phyloP scores from a whole-genome alignment of 1,140 invertebrate genomes.

The Nixonia krombeini region DNA sequence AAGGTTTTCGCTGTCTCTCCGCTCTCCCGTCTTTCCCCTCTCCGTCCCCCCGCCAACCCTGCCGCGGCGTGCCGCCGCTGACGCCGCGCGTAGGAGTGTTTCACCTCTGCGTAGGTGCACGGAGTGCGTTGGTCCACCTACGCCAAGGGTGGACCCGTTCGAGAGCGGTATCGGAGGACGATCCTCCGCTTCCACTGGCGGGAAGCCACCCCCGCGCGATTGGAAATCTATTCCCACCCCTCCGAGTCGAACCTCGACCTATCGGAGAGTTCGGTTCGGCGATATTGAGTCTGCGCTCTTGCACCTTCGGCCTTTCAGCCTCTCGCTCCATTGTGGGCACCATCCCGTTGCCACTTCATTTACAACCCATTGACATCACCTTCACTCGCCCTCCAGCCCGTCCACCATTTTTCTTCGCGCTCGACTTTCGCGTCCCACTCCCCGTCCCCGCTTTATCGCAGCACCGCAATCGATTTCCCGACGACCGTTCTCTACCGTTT shows the following conservation, averaged over 20 bases:
- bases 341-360: slow-evolving; percentile 24
- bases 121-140: slow-evolving; percentile 67
- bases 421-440: neutral
- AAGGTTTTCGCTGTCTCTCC: no score
- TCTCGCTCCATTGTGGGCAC: slow-evolving; percentile 31
- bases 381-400: slow-evolving; percentile 26
- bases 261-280: slow-evolving; percentile 71
- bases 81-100: slow-evolving; percentile 49
- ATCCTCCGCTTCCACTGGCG: slow-evolving; percentile 42
- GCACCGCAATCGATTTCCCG: no score
- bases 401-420: slow-evolving; percentile 6
- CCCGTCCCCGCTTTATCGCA: no score
- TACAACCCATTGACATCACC: slow-evolving; percentile 40
- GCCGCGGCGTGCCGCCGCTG: slow-evolving; percentile 32
- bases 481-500: no score
- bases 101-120: slow-evolving; percentile 59
- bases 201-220: slow-evolving; percentile 68
- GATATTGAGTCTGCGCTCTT: slow-evolving; percentile 73
- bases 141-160: slow-evolving; percentile 60
- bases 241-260: slow-evolving; percentile 71
- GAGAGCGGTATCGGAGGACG: slow-evolving; percentile 48
- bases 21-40: slow-evolving; percentile 8
- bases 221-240: slow-evolving; percentile 73
- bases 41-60: slow-evolving; percentile 21
- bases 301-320: slow-evolving; percentile 37